A percentile compares a stretch with the other conserved stretches of the same genome.
These are phyloP conservation scores for Sphecodes monilicornis DNA, from an alignment of 2,888 invertebrate species.

Conservation along the genomic window DNA sequence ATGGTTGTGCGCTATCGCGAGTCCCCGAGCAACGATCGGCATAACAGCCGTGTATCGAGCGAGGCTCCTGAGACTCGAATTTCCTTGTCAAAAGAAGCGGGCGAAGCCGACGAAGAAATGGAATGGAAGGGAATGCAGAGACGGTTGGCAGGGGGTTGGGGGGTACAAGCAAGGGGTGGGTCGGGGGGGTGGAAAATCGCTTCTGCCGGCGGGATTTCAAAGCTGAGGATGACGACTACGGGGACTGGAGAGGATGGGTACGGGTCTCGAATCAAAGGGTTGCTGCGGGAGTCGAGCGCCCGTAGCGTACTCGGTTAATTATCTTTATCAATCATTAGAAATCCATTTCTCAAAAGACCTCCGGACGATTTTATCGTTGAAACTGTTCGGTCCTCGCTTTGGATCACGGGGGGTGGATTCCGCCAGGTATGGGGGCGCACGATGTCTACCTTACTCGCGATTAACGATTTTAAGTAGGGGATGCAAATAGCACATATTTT, in stretches of 20 bases:
- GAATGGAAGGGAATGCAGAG: background rate
- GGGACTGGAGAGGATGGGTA: constrained; percentile 51
- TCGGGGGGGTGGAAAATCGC: constrained; percentile 67
- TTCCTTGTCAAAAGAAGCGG: constrained; percentile 67
- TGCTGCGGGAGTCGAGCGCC: constrained; percentile 61
- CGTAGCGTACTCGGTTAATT: constrained; percentile 76
- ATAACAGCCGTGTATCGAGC: constrained; percentile 72
- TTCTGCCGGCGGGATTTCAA: constrained; percentile 71
- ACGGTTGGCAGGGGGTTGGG: background rate
- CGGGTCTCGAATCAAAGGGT: constrained; percentile 76
- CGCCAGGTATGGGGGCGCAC: constrained; percentile 46
- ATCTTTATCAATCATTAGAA: constrained; percentile 81
- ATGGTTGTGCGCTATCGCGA: constrained; percentile 69
- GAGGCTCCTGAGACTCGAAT: constrained; percentile 67
- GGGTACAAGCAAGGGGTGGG: too few species aligned
- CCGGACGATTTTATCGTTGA: constrained; percentile 68
- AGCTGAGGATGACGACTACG: constrained; percentile 62
- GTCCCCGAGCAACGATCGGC: constrained; percentile 72
- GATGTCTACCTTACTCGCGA: constrained; percentile 47
- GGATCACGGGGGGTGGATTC: constrained; percentile 34
- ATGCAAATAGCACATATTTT: constrained; percentile 24
- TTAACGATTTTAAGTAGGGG: constrained; percentile 33
- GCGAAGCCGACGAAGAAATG: constrained; percentile 34
- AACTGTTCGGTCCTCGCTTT: constrained; percentile 40
- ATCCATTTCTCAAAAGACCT: constrained; percentile 72